Conservation (phyloP, 2,797 vertebrate genomes). For the Poeciliopsis paucimaculata region DNA sequence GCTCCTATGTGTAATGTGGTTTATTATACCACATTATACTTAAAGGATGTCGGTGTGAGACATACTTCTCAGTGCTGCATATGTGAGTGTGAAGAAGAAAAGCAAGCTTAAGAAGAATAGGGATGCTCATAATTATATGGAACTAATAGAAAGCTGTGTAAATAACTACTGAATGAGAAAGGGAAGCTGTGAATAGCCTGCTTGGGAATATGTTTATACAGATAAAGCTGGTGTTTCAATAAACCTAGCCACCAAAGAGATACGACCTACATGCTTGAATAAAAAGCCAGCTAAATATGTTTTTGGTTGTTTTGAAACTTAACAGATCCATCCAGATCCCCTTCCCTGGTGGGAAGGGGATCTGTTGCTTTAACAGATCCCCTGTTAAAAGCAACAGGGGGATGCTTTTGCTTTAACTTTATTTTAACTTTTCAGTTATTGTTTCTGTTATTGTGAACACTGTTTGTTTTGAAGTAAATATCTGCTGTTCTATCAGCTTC, state of each 20-base stretch:
- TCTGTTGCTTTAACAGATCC: too few species aligned
- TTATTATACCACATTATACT: slow-evolving; percentile 13
- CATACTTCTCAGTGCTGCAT: slow-evolving; percentile 13
- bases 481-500: not conserved
- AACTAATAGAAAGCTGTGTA: slow-evolving; percentile 2
- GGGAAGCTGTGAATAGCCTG: not conserved
- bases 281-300: not conserved
- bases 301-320: not conserved
- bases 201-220: not conserved
- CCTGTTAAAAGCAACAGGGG: too few species aligned
- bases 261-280: not conserved
- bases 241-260: not conserved
- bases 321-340: not conserved
- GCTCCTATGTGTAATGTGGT: slow-evolving; percentile 24
- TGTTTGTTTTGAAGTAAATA: not conserved
- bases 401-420: not conserved
- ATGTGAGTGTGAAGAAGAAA: slow-evolving; percentile 25
- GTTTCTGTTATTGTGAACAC: not conserved
- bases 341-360: not conserved
- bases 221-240: not conserved
- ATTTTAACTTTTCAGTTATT: not conserved
- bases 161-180: not conserved
- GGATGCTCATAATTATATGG: not conserved
- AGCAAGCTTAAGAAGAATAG: slow-evolving; percentile 17
- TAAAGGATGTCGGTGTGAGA: slow-evolving; percentile 31